Base-by-base conservation (phyloP, 2,113 vertebrate species). In the Cephalopterus ornatus region DNA sequence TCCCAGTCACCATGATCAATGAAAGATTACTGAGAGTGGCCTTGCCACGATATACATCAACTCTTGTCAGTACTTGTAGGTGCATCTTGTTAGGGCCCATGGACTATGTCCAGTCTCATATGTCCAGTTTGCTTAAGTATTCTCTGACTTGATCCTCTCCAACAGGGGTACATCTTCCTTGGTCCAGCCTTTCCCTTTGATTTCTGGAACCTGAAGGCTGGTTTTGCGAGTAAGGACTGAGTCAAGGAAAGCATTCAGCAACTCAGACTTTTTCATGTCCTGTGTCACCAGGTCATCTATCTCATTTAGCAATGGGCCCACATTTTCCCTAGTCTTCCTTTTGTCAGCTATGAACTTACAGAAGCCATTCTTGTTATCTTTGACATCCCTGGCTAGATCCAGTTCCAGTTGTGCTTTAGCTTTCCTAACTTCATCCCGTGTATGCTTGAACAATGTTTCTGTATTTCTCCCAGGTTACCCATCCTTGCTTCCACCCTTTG, bases 41-140 rank as follows among this genome's bases (percentile, higher is more conserved):
- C 49, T 87, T 5, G 2, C 56, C 30, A 1, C 27, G 30, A 9
- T 8, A 47, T 22, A 18, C 13, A 1, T 23, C 30, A 55, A 17
- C 1, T 2, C 32, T 15, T 15, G 35, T 84, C n/a, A 24, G 35
- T 26, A 28, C 2, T 14, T 1, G 0, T 39, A 39, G 3, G 22
- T 72, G 7, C 22, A 44, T 49, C 23, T 44, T 30, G 10, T 63
- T 26, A 72, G 39, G 22, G 16, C 35, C 24, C 22, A 8, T 21
- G 8, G 28, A 59, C 10, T 28, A n/a, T n/a, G n/a, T n/a, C n/a
- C n/a, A n/a, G n/a, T 32, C 15, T 11, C 0, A 6, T 16, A 6
- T 49, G 18, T 35, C 32, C 8, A 35, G 8, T 37, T 75, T 49
- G 19, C 10, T 41, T 30, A 49, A 20, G 19, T 35, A 15, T n/a